Percentiles rank a stretch among this genome's conserved stretches.
Evolutionary conservation across 2,888 invertebrate species (phyloP).

Genomic region (Mactromeris polynyma): DNA sequence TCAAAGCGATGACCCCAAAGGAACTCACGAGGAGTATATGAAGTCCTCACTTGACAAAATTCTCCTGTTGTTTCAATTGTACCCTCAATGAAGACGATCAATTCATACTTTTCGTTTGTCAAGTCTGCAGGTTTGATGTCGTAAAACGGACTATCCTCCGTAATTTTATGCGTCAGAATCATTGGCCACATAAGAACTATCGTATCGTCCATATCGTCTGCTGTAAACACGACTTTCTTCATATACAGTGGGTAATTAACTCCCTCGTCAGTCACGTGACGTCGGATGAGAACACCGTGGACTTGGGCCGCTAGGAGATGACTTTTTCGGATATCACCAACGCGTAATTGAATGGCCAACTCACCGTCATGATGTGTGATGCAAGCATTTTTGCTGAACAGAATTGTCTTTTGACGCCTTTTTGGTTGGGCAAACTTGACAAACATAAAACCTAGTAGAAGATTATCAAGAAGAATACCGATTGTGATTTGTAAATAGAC

Average conservation of each 20-base stretch:
- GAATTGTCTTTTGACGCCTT: conserved; percentile 95
- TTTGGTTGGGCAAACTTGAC: conserved; percentile 98
- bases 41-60: conserved; percentile 88
- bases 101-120: conserved; percentile 92
- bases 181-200: conserved; percentile 99
- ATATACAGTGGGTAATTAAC: conserved; percentile 90
- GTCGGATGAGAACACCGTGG: conserved; percentile 78
- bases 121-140: conserved; percentile 95
- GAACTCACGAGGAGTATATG: conserved; percentile 87
- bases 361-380: conserved; percentile 90
- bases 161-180: conserved; percentile 97
- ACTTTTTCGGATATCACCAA: conserved; percentile 86
- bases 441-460: conserved; percentile 93
- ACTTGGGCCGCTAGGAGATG: conserved; percentile 90
- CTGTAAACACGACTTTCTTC: conserved; percentile 95
- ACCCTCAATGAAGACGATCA: conserved; percentile 97
- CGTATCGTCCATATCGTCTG: conserved; percentile 95
- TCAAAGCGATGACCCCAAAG: conserved; percentile 85
- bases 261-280: conserved; percentile 78
- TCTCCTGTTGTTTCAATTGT: conserved; percentile 94
- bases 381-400: conserved; percentile 96
- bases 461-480: conserved; percentile 92
- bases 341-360: conserved; percentile 83
- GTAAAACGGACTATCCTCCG: conserved; percentile 95
- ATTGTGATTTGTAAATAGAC: conserved; percentile 96